Evolutionary conservation across 2,888 invertebrate species (phyloP).

Genomic region (Glomeris marginata): DNA sequence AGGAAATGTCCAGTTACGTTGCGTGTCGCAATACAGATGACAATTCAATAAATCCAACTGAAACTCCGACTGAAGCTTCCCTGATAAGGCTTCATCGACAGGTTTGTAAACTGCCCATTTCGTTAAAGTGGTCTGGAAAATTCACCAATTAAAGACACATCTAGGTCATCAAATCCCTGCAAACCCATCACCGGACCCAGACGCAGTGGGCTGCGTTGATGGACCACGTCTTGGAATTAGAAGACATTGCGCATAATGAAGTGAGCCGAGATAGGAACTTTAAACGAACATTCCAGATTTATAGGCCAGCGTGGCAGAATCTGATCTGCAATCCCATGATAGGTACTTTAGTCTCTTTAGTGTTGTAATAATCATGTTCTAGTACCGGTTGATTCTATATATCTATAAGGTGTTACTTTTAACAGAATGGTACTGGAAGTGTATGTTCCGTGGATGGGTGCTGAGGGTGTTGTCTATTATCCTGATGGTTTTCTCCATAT

Average conservation of each 20-base stretch:
- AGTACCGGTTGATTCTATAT: too few species aligned
- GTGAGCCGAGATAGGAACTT: slow-evolving; percentile 42
- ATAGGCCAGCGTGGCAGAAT: slow-evolving; percentile 33
- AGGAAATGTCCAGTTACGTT: slow-evolving; percentile 43
- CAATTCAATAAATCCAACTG: slow-evolving; percentile 13
- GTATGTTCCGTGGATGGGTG: slow-evolving; percentile 58
- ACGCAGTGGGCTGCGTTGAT: slow-evolving; percentile 84
- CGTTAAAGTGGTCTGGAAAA: too few species aligned
- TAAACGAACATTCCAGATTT: slow-evolving; percentile 53
- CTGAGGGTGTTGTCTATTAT: slow-evolving; percentile 54
- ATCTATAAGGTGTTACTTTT: slow-evolving; percentile 5
- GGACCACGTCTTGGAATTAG: slow-evolving; percentile 51
- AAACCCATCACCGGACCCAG: slow-evolving; percentile 82
- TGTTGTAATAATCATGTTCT: too few species aligned
- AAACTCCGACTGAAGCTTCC: slow-evolving; percentile 57
- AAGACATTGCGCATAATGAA: slow-evolving; percentile 72
- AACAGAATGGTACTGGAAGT: slow-evolving; percentile 95
- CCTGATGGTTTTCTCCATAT: slow-evolving; percentile 61
- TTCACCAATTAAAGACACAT: too few species aligned
- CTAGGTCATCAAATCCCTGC: slow-evolving; percentile 72
- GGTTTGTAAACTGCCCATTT: too few species aligned
- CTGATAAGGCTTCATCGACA: slow-evolving; percentile 81
- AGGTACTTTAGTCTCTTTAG: too few species aligned
- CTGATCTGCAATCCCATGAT: slow-evolving; percentile 27
- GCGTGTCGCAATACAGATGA: slow-evolving; percentile 10